Conservation (phyloP, 2,888 invertebrate species). For the Pteria penguin region DNA sequence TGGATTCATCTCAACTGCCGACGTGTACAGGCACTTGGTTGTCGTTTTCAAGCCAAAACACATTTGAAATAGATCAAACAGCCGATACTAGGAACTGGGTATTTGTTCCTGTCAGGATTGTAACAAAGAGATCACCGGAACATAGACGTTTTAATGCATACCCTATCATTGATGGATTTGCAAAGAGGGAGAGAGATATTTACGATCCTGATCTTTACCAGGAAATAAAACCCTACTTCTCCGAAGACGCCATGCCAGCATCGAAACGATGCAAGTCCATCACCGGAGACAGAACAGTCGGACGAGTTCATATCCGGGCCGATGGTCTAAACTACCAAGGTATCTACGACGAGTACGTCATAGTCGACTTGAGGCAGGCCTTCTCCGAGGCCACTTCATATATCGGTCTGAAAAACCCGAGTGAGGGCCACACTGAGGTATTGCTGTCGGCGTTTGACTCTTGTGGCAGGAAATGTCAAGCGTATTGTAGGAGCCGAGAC, state of each 20-base stretch:
- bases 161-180: constrained; percentile 35
- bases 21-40: constrained; percentile 17
- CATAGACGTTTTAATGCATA: constrained; percentile 34
- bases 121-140: constrained; percentile 42
- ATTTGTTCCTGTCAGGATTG: constrained; percentile 53
- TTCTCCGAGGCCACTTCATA: constrained; percentile 52
- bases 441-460: constrained; percentile 59
- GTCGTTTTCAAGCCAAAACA: constrained; percentile 43
- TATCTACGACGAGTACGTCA: constrained; percentile 54
- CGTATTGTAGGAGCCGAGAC: constrained; percentile 45
- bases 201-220: constrained; percentile 40
- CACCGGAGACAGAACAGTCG: constrained; percentile 27
- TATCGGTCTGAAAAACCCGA: constrained; percentile 52
- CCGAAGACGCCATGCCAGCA: constrained; percentile 30
- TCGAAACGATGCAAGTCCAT: constrained; percentile 30
- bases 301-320: constrained; percentile 51
- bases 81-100: constrained; percentile 53
- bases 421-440: constrained; percentile 38
- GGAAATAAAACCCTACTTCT: constrained; percentile 41
- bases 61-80: constrained; percentile 49
- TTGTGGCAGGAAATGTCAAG: constrained; percentile 58
- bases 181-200: constrained; percentile 30
- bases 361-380: constrained; percentile 52
- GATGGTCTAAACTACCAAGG: constrained; percentile 61
- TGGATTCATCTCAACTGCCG: neutral